phyloP scores from a whole-genome alignment of 2,113 vertebrate species.

The Potamarius usumacintae region DNA sequence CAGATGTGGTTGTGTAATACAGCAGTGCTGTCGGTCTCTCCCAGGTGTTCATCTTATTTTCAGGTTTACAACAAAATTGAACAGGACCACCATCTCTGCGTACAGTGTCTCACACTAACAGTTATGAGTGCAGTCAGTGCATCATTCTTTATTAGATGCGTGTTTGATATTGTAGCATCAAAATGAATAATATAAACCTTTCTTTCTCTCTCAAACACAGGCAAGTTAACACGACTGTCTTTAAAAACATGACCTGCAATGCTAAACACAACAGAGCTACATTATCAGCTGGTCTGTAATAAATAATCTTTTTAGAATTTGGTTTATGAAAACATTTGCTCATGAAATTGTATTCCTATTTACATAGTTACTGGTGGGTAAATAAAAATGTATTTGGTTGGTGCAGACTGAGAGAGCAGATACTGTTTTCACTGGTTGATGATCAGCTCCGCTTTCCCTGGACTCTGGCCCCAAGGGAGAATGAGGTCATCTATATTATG shows the following conservation, averaged over 20 bases:
- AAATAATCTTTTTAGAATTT: not conserved
- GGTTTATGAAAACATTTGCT: not conserved
- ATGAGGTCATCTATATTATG: constrained; percentile 39
- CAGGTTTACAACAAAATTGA: not conserved
- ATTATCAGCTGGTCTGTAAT: not conserved
- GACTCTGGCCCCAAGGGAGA: constrained; percentile 11
- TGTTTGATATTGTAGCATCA: not conserved
- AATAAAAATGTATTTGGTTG: not conserved
- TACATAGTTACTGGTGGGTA: not conserved
- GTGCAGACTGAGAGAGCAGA: not conserved
- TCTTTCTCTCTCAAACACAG: not conserved
- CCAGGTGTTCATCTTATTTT: not conserved
- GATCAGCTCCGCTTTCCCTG: constrained; percentile 4
- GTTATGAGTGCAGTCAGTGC: not conserved
- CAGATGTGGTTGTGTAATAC: not conserved
- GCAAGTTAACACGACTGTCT: not conserved
- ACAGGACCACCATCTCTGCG: not conserved
- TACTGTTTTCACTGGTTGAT: not conserved
- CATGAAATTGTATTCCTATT: not conserved
- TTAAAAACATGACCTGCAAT: not conserved
- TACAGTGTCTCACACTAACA: not conserved
- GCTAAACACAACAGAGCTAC: not conserved
- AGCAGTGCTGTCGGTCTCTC: not conserved
- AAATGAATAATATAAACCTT: not conserved
- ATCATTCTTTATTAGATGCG: not conserved